Percentiles rank a stretch among this genome's conserved stretches.
Evolutionary conservation across 2,888 invertebrate genomes (phyloP).

Genomic region (Rhabditoides inermis): DNA sequence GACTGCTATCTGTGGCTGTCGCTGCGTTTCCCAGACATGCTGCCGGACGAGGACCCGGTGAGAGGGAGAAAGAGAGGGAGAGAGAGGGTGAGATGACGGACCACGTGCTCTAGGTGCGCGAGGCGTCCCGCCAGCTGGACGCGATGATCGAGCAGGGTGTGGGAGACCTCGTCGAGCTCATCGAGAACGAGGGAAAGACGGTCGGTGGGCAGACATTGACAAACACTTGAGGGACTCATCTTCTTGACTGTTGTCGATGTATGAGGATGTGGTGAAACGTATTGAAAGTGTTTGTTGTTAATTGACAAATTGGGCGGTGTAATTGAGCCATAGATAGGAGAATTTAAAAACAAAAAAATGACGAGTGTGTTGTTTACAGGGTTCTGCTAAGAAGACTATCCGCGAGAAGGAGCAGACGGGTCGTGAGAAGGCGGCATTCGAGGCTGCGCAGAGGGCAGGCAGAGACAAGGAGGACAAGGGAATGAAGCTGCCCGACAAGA

Average conservation of each 20-base stretch:
- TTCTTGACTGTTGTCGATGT: too few relatives aligned
- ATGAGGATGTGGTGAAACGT: conserved; percentile 2
- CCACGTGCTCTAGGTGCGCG: conserved; percentile 5
- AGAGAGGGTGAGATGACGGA: too few relatives aligned
- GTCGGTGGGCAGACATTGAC: too few relatives aligned
- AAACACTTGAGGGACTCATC: too few relatives aligned
- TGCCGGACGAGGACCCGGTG: conserved; percentile 32
- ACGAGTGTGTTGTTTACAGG: conserved; percentile 4
- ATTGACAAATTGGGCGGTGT: neutral
- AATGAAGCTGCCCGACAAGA: conserved; percentile 4
- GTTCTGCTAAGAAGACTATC: conserved; percentile 9
- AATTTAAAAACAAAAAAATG: conserved; percentile 7
- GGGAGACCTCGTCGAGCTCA: conserved; percentile 13
- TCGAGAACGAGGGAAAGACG: neutral
- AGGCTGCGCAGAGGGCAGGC: too few relatives aligned
- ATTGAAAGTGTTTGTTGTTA: neutral
- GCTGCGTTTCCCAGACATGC: conserved; percentile 56
- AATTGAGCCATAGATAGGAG: too few relatives aligned
- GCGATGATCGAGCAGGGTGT: conserved; percentile 34
- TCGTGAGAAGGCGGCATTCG: conserved; percentile 6
- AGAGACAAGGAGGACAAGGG: neutral
- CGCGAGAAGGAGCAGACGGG: conserved; percentile 8
- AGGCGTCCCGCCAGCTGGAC: conserved; percentile 26
- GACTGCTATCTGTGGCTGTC: conserved; percentile 94
- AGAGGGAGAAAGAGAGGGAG: too few relatives aligned